Base-by-base conservation (phyloP, 2,113 vertebrate genomes). In the Marcusenius ussheri region DNA sequence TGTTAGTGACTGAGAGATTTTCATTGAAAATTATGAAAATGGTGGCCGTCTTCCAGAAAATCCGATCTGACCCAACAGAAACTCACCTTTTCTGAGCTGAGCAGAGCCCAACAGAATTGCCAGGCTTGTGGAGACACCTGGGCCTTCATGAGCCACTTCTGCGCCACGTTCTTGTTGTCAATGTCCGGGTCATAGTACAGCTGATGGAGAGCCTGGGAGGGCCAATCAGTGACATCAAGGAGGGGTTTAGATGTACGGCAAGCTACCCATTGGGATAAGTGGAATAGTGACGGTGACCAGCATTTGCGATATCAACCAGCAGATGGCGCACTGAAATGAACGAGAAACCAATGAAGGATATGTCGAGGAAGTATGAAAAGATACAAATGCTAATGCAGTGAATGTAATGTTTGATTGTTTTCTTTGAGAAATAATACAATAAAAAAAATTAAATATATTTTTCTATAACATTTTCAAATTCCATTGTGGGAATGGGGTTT, bases 111-210 rank as follows among this genome's bases (percentile, higher is more conserved):
- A 94, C 98, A 99, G 95, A 99, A 99, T 93, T 99, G 98, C 98
- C 98, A 99, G 2, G 98, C 98, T 93, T 99, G 98, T 49, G 98
- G 98, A 0, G 98, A 99, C 3, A 99, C 97, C 95, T 99, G 98
- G 0, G 98, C 98, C 95, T 99, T 98, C 98, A 99, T 99, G 91
- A 99, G 96, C 98, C 98, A 99, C 95, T 99, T 99, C 96, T 99
- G 98, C 92, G 98, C 98, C 95, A 99, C 94, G 94, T 99, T 99
- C 96, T 99, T 99, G 96, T 99, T 99, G 93, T 99, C 98, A 80
- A 99, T 99, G 94, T 98, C 99, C 51, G 98, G 98, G 93, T 99
- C 98, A 11, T 99, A 99, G 95, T 99, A 99, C 62, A 99, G 95
- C 94, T 99, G 98, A 93, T 99, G 98, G 88, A 99, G 97, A 49